Percentiles rank a stretch among this genome's conserved stretches.
Evolutionary conservation across 2,888 invertebrate species (phyloP).

Genomic region (Thereva nobilitata): DNA sequence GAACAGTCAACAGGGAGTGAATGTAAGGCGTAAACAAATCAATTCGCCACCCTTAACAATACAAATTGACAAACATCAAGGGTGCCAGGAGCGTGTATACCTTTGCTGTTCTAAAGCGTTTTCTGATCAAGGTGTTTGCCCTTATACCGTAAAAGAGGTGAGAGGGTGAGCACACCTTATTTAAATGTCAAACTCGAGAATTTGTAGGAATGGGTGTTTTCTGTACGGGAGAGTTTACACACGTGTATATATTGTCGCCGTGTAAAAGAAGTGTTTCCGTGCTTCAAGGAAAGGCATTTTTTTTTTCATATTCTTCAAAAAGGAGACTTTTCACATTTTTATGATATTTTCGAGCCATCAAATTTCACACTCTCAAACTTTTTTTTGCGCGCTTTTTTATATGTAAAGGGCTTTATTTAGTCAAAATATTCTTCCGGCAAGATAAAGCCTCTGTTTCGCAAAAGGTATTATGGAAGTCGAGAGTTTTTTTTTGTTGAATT

Average conservation of each 20-base stretch:
- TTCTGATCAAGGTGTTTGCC: slow-evolving; percentile 17
- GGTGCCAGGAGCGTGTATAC: neutral
- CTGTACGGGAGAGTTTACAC: neutral
- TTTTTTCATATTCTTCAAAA: too few relatives aligned
- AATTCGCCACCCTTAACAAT: slow-evolving; percentile 29
- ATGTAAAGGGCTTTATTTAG: too few relatives aligned
- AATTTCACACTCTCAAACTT: too few relatives aligned
- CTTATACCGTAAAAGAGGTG: neutral
- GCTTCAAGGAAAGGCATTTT: too few relatives aligned
- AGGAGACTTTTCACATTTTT: slow-evolving; percentile 26
- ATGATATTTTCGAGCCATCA: slow-evolving; percentile 4
- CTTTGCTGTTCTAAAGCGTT: slow-evolving; percentile 5
- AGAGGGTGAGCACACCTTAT: slow-evolving; percentile 22
- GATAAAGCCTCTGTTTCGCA: too few relatives aligned
- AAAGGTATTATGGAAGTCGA: too few relatives aligned
- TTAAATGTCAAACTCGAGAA: slow-evolving; percentile 21
- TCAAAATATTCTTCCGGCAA: too few relatives aligned
- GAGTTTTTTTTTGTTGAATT: too few relatives aligned
- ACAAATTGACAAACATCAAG: slow-evolving; percentile 28
- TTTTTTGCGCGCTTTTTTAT: too few relatives aligned
- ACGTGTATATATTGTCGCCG: too few relatives aligned
- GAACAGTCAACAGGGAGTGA: too few relatives aligned
- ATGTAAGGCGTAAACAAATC: slow-evolving; percentile 23
- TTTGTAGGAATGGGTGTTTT: slow-evolving; percentile 13
- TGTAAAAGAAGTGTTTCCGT: too few relatives aligned